phyloP scores from a whole-genome alignment of 2,797 vertebrate species.

The Brachyalestes nurse region DNA sequence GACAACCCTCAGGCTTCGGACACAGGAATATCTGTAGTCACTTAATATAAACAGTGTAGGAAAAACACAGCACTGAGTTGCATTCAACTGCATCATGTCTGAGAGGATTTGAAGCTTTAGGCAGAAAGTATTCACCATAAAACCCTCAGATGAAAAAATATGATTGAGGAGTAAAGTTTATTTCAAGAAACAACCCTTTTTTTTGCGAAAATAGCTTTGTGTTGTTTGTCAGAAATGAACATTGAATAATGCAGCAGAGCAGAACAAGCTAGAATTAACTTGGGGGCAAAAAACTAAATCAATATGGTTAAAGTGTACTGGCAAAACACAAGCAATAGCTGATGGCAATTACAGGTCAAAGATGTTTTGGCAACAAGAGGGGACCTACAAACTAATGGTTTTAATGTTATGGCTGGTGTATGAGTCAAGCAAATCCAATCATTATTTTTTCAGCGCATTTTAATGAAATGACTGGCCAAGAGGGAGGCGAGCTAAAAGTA shows the following conservation, averaged over 20 bases:
- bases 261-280: constrained; percentile 34
- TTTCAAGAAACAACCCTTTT: constrained; percentile 19
- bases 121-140: constrained; percentile 25
- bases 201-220: constrained; percentile 28
- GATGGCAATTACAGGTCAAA: no score
- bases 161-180: constrained; percentile 28
- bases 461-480: constrained; percentile 2
- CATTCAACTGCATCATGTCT: constrained; percentile 16
- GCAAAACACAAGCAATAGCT: constrained; percentile 4
- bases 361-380: no score
- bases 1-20: constrained; percentile 44
- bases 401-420: neutral
- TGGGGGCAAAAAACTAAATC: constrained; percentile 49
- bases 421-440: neutral
- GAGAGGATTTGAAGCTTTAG: constrained; percentile 34
- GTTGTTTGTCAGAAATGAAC: constrained; percentile 4
- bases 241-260: constrained; percentile 21
- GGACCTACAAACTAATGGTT: no score
- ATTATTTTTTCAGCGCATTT: neutral
- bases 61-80: constrained; percentile 36
- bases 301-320: constrained; percentile 35
- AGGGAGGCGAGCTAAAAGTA: constrained; percentile 10
- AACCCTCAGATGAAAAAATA: constrained; percentile 11
- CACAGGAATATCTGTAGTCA: constrained; percentile 38
- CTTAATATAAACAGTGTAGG: constrained; percentile 38